Conservation (phyloP, 2,888 invertebrate species). For the Alviniconcha strummeri region DNA sequence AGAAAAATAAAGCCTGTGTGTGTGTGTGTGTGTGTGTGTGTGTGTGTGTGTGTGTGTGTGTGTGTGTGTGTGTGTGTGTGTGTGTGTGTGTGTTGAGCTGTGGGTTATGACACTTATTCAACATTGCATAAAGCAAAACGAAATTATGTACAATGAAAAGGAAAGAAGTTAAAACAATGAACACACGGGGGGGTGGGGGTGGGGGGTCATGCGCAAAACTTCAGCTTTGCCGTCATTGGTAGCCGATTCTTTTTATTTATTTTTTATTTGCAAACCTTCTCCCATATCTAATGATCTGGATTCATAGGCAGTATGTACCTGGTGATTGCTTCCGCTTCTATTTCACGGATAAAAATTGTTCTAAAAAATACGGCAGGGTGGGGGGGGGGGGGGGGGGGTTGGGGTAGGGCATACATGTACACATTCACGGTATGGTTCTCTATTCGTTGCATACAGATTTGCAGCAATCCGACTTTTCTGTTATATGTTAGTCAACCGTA, state of each 20-base stretch:
- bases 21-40: not conserved
- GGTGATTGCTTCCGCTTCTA: too few relatives aligned
- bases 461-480: too few relatives aligned
- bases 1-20: not conserved
- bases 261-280: too few relatives aligned
- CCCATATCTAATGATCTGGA: too few relatives aligned
- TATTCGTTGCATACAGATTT: too few relatives aligned
- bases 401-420: too few relatives aligned
- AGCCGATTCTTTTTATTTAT: not conserved
- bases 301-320: too few relatives aligned
- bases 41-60: not conserved
- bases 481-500: too few relatives aligned
- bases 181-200: not conserved
- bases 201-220: not conserved
- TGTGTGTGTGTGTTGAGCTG: not conserved
- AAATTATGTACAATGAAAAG: not conserved
- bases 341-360: too few relatives aligned
- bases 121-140: not conserved
- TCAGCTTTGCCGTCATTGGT: not conserved
- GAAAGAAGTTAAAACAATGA: not conserved
- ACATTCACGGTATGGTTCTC: too few relatives aligned
- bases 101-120: not conserved
- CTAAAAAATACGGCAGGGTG: not conserved
- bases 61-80: not conserved
- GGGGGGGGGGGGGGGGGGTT: not conserved